Conservation (phyloP, 2,888 invertebrate genomes). For the Hirudinaria manillensis region DNA sequence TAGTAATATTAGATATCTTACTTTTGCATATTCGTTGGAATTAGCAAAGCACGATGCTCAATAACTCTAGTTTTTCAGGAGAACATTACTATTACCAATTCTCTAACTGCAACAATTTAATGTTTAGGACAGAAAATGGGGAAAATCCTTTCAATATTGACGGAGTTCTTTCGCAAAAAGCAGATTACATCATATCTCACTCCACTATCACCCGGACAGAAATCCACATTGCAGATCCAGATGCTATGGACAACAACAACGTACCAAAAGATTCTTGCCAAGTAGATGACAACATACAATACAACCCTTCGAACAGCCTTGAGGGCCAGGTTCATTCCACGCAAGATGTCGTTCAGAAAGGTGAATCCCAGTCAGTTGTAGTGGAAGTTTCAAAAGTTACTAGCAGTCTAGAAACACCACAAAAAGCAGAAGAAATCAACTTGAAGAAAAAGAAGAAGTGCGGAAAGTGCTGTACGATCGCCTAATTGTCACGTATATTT, state of each 20-base stretch:
- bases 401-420: slow-evolving; percentile 24
- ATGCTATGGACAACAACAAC: slow-evolving; percentile 20
- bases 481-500: background rate
- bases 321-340: background rate
- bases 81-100: too few relatives aligned
- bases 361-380: slow-evolving; percentile 10
- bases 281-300: background rate
- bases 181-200: slow-evolving; percentile 85
- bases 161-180: slow-evolving; percentile 85
- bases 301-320: background rate
- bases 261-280: background rate
- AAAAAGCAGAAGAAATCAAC: slow-evolving; percentile 32
- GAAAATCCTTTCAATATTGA: slow-evolving; percentile 96
- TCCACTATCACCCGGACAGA: slow-evolving; percentile 50
- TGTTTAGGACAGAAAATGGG: slow-evolving; percentile 79
- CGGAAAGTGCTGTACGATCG: slow-evolving; percentile 13
- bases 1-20: too few relatives aligned
- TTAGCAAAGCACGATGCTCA: too few relatives aligned
- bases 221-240: slow-evolving; percentile 46
- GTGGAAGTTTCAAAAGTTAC: slow-evolving; percentile 30
- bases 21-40: too few relatives aligned
- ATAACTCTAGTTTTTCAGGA: too few relatives aligned
- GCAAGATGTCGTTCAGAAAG: background rate
- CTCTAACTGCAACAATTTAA: too few relatives aligned
- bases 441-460: slow-evolving; percentile 32